Base-by-base conservation (phyloP, 2,113 vertebrate genomes). In the Lasiurus cinereus region DNA sequence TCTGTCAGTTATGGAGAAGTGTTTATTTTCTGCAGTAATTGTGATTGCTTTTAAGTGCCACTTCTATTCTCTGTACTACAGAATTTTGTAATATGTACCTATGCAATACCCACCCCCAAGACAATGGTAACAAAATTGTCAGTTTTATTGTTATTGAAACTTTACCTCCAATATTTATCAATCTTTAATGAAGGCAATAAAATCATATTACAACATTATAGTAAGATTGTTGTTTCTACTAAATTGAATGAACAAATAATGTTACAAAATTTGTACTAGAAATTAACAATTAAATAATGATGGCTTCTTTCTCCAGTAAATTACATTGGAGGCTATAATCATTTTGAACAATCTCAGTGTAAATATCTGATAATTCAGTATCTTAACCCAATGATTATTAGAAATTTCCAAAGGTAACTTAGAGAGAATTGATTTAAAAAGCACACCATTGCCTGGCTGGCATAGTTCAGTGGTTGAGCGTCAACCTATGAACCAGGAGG, bases 1-100 rank as follows among this genome's bases (percentile, higher is more conserved):
- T 94, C 9, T 24, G 4, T 95, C 94, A 91, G 83, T 93, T 96
- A 43, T 13, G 46, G 7, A 84, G 80, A 24, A 91, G 93, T 96
- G 13, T 67, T 97, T 96, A 74, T 92, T 96, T 74, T 83, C n/a
- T 96, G 2, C 4, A 62, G 54, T 64, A 48, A 76, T 5, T 74
- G 31, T 14, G n/a, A 36, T 24, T 66, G 66, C 50, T 54, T 48
- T 70, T 74, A 79, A 78, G 7, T 67, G 24, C 15, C 16, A 83
- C 14, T 84, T 90, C 59, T 50, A 29, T 33, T 88, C 48, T 91
- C 54, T 78, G 50, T 74, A 14, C 9, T 31, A 33, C 29, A 77
- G 73, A 82, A 15, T 39, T 48, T 27, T 52, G 29, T 59, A n/a
- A 7, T 72, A 46, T 8, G 3, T 16, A 33, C 0, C n/a, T 31